Evolutionary conservation across 2,113 vertebrate genomes (phyloP).

Genomic region (Psephotus haematonotus): DNA sequence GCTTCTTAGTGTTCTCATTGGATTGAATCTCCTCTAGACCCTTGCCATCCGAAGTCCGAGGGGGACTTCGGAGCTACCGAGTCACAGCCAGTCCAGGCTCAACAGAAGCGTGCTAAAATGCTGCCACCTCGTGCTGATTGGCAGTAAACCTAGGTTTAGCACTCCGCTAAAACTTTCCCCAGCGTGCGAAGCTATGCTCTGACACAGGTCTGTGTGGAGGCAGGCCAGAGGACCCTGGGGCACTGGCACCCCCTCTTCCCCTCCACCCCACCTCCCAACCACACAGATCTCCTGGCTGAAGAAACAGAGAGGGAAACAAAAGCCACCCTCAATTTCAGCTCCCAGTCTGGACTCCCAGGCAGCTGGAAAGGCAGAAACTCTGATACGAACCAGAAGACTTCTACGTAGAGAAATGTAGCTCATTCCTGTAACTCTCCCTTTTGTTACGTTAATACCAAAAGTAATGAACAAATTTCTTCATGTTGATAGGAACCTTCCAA

Average conservation of each 20-base stretch:
- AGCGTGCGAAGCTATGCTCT: rapidly evolving
- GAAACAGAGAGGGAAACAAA: background rate
- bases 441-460: background rate
- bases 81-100: background rate
- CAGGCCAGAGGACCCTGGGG: rapidly evolving
- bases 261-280: rapidly evolving
- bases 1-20: rapidly evolving
- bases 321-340: background rate
- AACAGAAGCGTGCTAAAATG: conserved; percentile 16
- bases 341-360: background rate
- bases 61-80: background rate
- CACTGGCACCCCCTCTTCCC: rapidly evolving
- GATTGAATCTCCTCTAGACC: rapidly evolving
- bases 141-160: background rate
- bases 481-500: background rate
- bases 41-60: rapidly evolving
- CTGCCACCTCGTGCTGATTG: conserved; percentile 65
- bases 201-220: rapidly evolving
- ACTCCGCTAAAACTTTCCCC: rapidly evolving
- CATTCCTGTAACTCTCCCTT: background rate
- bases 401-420: too few relatives aligned
- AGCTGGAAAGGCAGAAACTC: background rate
- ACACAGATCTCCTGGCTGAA: background rate
- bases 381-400: background rate
- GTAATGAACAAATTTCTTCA: background rate